Conservation (phyloP, 1,140 invertebrate genomes). For the Halictus rubicundus region DNA sequence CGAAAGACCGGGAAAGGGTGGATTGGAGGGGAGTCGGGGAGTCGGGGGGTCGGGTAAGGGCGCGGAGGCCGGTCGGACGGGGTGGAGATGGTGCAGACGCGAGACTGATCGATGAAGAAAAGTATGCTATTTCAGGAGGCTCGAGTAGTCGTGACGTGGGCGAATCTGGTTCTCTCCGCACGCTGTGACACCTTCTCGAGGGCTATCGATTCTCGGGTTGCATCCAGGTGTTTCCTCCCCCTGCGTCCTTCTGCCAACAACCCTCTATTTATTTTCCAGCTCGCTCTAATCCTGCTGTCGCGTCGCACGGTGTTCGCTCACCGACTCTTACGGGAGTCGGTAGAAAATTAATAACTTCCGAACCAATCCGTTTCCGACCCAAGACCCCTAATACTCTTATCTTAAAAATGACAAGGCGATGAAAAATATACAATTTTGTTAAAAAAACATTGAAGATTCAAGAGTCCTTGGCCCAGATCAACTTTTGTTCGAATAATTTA, state of each 20-base stretch:
- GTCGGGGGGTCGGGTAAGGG: too few species aligned
- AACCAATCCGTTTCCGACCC: too few species aligned
- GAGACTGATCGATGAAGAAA: constrained; percentile 63
- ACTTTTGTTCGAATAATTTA: too few species aligned
- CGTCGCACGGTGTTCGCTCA: background rate
- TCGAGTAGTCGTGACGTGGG: constrained; percentile 37
- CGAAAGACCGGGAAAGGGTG: background rate
- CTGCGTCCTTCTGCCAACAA: too few species aligned
- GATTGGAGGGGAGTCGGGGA: background rate
- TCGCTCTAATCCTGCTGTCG: too few species aligned
- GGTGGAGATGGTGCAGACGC: constrained; percentile 12
- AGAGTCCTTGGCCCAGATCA: too few species aligned
- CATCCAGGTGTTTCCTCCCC: constrained; percentile 4
- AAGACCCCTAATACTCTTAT: too few species aligned
- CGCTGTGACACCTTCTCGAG: constrained; percentile 44
- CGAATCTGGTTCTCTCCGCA: constrained; percentile 33
- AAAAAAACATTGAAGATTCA: too few species aligned
- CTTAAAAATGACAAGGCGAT: too few species aligned
- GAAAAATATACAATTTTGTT: too few species aligned
- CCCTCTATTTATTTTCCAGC: background rate
- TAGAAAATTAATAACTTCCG: too few species aligned
- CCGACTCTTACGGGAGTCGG: too few species aligned
- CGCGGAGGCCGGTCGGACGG: background rate
- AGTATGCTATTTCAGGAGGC: constrained; percentile 57
- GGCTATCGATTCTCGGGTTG: constrained; percentile 44